phyloP scores from a whole-genome alignment of 2,797 vertebrate species.

The Poeciliopsis infans region DNA sequence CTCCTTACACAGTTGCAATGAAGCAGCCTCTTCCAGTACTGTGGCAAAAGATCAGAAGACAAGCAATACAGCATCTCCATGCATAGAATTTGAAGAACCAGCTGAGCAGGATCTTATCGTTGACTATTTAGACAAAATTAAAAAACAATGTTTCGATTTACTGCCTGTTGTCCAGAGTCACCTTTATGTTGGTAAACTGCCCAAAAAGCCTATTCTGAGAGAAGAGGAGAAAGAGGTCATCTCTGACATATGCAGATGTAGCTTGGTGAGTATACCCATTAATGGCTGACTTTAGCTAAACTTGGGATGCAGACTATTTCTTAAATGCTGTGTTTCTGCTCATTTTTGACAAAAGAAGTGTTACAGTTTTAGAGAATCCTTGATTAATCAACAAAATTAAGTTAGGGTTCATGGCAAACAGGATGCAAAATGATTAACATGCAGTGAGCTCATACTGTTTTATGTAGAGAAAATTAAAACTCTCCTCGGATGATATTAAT shows the following conservation, averaged over 20 bases:
- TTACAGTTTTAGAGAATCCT: neutral
- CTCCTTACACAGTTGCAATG: slow-evolving; percentile 28
- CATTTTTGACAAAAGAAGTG: neutral
- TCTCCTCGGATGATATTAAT: no score
- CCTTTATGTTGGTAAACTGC: slow-evolving; percentile 83
- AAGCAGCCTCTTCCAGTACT: slow-evolving; percentile 14
- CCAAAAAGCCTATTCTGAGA: slow-evolving; percentile 87
- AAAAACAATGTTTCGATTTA: slow-evolving; percentile 87
- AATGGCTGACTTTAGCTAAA: neutral
- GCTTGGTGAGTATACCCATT: slow-evolving; percentile 77
- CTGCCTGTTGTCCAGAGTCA: slow-evolving; percentile 90
- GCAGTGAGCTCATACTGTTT: no score
- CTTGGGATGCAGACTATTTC: neutral
- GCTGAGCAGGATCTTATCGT: slow-evolving; percentile 27
- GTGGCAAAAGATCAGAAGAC: neutral
- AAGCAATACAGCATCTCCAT: neutral
- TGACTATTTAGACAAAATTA: slow-evolving; percentile 78
- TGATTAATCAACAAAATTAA: neutral
- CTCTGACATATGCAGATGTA: slow-evolving; percentile 81
- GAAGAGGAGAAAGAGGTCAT: slow-evolving; percentile 92
- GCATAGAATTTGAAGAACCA: slow-evolving; percentile 16
- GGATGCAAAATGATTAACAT: neutral
- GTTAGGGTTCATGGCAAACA: neutral
- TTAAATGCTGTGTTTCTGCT: neutral
- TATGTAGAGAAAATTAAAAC: no score